Evolutionary conservation across 2,113 vertebrate genomes (phyloP).

Genomic region (Capra hircus): DNA sequence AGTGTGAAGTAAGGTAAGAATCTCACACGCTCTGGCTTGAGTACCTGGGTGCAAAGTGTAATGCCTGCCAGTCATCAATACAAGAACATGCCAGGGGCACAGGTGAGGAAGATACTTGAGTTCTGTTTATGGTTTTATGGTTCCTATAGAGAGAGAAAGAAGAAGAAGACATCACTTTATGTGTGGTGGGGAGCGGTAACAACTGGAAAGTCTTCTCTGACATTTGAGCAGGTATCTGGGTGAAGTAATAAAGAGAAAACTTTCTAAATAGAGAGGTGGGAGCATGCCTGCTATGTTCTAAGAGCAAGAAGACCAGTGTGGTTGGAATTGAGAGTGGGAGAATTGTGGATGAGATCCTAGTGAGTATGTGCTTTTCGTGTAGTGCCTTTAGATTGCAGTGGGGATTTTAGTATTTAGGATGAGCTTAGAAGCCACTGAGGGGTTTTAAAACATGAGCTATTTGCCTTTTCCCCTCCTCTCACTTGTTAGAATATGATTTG

Average conservation of each 20-base stretch:
- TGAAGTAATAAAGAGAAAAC: not conserved
- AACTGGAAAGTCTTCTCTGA: not conserved
- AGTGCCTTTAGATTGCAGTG: not conserved
- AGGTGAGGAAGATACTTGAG: not conserved
- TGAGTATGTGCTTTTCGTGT: not conserved
- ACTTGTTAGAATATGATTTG: slow-evolving; percentile 1
- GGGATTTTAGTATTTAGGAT: not conserved
- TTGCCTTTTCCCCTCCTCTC: not conserved
- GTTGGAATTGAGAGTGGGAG: not conserved
- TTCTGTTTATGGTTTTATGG: slow-evolving; percentile 24
- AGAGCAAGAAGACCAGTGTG: not conserved
- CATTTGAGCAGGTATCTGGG: not conserved
- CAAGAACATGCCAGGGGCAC: not conserved
- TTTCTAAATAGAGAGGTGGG: not conserved
- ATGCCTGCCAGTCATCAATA: not conserved
- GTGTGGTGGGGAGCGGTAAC: not conserved
- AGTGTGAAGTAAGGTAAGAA: not conserved
- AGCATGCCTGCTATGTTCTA: not conserved
- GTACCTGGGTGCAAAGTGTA: not conserved
- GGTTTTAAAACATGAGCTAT: slow-evolving; percentile 17
- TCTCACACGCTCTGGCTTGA: not conserved
- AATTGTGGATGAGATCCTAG: not conserved
- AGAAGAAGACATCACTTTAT: not conserved
- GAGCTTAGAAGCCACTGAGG: not conserved
- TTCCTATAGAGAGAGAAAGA: not conserved